A percentile compares a stretch with the other conserved stretches of the same genome.
Evolutionary conservation across 2,888 invertebrate genomes (phyloP).

Genomic region (Acrobasis suavella): DNA sequence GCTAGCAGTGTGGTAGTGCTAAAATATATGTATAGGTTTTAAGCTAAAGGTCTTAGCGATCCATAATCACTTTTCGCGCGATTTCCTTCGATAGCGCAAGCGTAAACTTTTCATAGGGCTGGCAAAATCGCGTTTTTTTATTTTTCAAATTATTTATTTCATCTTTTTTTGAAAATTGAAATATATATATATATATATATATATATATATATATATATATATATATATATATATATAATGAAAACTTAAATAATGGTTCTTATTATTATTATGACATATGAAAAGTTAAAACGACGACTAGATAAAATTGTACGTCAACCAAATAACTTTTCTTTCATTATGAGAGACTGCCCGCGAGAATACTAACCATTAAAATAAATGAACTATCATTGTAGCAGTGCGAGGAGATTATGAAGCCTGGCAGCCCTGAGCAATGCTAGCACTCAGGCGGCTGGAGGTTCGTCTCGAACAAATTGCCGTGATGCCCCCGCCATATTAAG

Average conservation of each 20-base stretch:
- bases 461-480: conserved; percentile 79
- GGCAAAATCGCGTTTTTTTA: conserved; percentile 28
- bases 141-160: neutral
- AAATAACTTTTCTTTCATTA: too few relatives aligned
- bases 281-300: too few relatives aligned
- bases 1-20: conserved; percentile 27
- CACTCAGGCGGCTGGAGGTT: conserved; percentile 68
- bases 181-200: too few relatives aligned
- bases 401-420: conserved; percentile 13
- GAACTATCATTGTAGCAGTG: neutral
- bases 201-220: too few relatives aligned
- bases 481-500: conserved; percentile 78
- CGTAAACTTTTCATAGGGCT: conserved; percentile 58
- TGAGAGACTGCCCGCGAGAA: too few relatives aligned
- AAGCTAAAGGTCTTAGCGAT: conserved; percentile 66
- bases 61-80: conserved; percentile 72
- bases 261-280: too few relatives aligned
- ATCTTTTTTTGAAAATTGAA: too few relatives aligned
- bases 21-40: conserved; percentile 50
- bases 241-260: too few relatives aligned
- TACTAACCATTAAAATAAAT: neutral
- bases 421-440: conserved; percentile 60
- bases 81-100: conserved; percentile 67
- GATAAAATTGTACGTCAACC: too few relatives aligned
- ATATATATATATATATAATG: too few relatives aligned